phyloP scores from a whole-genome alignment of 1,140 invertebrate species.

The Sitodiplosis mosellana region DNA sequence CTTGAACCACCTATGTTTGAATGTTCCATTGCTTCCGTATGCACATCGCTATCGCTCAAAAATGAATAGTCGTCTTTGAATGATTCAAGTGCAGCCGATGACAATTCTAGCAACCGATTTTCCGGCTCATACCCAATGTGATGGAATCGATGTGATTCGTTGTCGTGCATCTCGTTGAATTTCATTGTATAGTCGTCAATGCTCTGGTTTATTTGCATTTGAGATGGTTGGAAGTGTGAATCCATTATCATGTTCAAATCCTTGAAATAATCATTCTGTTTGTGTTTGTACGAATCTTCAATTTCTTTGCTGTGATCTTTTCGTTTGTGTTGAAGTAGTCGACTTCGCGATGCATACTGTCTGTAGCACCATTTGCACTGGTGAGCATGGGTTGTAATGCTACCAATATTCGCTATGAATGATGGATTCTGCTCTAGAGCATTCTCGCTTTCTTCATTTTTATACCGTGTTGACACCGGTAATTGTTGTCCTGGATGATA shows the following conservation, averaged over 20 bases:
- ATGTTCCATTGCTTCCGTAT: background rate
- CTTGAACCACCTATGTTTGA: background rate
- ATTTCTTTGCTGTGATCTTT: slow-evolving; percentile 43
- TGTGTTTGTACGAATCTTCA: background rate
- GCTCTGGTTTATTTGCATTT: background rate
- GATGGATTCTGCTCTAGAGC: slow-evolving; percentile 38
- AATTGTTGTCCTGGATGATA: slow-evolving; percentile 62
- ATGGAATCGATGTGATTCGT: too few relatives aligned
- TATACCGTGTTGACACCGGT: slow-evolving; percentile 37
- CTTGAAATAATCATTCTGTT: background rate
- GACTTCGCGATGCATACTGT: slow-evolving; percentile 67
- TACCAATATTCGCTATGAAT: slow-evolving; percentile 52
- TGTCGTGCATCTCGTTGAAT: background rate
- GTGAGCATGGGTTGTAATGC: slow-evolving; percentile 52
- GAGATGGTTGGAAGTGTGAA: background rate
- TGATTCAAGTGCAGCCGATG: background rate
- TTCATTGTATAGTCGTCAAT: too few relatives aligned
- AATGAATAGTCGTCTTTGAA: background rate
- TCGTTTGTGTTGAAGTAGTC: slow-evolving; percentile 62
- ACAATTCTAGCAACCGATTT: slow-evolving; percentile 1
- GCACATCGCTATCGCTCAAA: background rate
- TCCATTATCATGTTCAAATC: background rate
- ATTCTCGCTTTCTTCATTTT: slow-evolving; percentile 28
- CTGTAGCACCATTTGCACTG: slow-evolving; percentile 66
- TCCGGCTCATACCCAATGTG: background rate